Evolutionary conservation across 2,797 vertebrate genomes (phyloP).

Genomic region (Taenioides sp.): DNA sequence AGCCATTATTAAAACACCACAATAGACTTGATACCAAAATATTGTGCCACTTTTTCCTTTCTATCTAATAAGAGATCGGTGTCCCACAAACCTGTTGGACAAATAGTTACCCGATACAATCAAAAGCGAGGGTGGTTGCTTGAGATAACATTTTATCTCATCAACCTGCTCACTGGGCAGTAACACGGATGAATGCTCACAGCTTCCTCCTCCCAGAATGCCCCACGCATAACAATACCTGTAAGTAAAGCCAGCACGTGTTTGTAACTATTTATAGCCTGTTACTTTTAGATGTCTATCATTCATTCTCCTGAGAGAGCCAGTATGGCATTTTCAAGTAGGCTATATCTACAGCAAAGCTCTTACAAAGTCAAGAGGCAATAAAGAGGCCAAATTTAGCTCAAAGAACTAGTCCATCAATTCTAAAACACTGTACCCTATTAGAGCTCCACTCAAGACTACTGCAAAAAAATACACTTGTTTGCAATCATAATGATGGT

Average conservation of each 20-base stretch:
- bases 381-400: neutral
- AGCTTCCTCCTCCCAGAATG: constrained; percentile 26
- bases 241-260: neutral
- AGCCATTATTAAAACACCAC: neutral
- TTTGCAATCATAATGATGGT: neutral
- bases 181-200: constrained; percentile 2
- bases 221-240: neutral
- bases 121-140: neutral
- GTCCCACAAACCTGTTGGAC: neutral
- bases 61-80: neutral
- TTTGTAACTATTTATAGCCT: constrained; percentile 40
- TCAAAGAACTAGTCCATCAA: neutral
- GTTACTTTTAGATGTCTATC: constrained; percentile 33
- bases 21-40: neutral
- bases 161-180: constrained; percentile 26
- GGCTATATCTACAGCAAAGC: constrained; percentile 4
- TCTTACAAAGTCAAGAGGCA: constrained; percentile 29
- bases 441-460: neutral
- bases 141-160: constrained; percentile 5
- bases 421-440: neutral
- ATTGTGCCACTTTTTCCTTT: neutral
- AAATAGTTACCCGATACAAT: neutral
- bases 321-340: constrained; percentile 35
- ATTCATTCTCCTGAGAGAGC: constrained; percentile 18
- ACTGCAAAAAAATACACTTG: neutral